A percentile compares a stretch with the other conserved stretches of the same genome.
phyloP scores from a whole-genome alignment of 2,113 vertebrate species.

The Prietella phreatophila region DNA sequence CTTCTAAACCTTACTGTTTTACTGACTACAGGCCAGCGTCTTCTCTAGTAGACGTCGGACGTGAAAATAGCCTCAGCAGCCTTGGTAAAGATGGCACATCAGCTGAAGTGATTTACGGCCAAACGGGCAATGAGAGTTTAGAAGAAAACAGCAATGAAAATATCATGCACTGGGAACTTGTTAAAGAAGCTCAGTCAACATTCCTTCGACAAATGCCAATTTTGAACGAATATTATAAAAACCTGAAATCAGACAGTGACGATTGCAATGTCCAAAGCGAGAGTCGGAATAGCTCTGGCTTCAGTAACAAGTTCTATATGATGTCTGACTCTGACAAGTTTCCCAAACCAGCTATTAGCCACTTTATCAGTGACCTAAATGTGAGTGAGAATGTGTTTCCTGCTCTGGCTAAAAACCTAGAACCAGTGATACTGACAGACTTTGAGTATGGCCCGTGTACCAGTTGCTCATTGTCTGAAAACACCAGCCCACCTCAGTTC shows the following conservation, averaged over 20 bases:
- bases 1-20: not conserved
- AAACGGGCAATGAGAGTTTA: constrained; percentile 26
- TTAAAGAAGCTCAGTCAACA: constrained; percentile 13
- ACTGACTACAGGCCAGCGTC: constrained; percentile 51
- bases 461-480: not conserved
- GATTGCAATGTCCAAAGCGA: not conserved
- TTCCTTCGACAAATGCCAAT: constrained; percentile 34
- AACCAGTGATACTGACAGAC: constrained; percentile 39
- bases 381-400: not conserved
- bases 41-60: constrained; percentile 14
- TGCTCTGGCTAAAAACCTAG: not conserved
- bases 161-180: constrained; percentile 30
- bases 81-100: constrained; percentile 50
- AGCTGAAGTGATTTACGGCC: constrained; percentile 52
- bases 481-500: constrained; percentile 24
- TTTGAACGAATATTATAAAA: not conserved
- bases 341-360: not conserved
- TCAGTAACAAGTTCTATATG: constrained; percentile 60
- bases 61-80: constrained; percentile 46
- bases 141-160: constrained; percentile 20
- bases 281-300: constrained; percentile 29
- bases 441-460: constrained; percentile 52
- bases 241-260: not conserved
- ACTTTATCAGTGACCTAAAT: constrained; percentile 22
- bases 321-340: constrained; percentile 2